Percentiles rank a stretch among this genome's conserved stretches.
Conservation (phyloP, 2,797 vertebrate genomes). For the Sebastes cheni region DNA sequence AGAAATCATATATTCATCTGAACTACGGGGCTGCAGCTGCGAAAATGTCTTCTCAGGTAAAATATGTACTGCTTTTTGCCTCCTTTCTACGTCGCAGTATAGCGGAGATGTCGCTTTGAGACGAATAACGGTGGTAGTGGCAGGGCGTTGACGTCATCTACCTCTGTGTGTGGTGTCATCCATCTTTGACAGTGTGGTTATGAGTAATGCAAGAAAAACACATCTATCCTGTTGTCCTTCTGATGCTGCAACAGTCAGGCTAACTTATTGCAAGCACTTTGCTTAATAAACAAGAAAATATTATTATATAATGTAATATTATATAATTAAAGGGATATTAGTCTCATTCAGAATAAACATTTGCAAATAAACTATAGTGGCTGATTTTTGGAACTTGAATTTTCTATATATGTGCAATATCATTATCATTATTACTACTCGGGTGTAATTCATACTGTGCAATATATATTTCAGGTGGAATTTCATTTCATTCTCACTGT, state of each 20-base stretch:
- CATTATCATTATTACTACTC: too few species aligned
- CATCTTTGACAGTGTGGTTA: slow-evolving; percentile 40
- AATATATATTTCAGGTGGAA: too few species aligned
- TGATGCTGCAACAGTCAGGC: neutral
- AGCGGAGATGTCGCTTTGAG: neutral
- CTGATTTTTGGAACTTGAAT: too few species aligned
- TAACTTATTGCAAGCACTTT: neutral
- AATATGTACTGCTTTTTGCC: neutral
- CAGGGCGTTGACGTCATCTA: neutral
- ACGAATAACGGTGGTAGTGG: neutral
- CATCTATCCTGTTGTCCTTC: neutral
- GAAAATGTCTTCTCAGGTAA: slow-evolving; percentile 81
- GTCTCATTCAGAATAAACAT: too few species aligned
- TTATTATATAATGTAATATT: neutral
- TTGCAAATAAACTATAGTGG: too few species aligned
- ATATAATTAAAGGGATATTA: too few species aligned
- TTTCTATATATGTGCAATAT: too few species aligned
- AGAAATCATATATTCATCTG: neutral
- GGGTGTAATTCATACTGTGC: too few species aligned
- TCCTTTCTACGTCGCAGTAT: neutral
- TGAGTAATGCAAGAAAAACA: neutral
- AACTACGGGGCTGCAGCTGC: neutral
- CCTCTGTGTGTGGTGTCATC: slow-evolving; percentile 16
- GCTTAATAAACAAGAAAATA: neutral
- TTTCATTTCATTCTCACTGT: neutral